A percentile compares a stretch with the other conserved stretches of the same genome.
Conservation (phyloP, 1,140 invertebrate species). For the Dendrolimus kikuchii region DNA sequence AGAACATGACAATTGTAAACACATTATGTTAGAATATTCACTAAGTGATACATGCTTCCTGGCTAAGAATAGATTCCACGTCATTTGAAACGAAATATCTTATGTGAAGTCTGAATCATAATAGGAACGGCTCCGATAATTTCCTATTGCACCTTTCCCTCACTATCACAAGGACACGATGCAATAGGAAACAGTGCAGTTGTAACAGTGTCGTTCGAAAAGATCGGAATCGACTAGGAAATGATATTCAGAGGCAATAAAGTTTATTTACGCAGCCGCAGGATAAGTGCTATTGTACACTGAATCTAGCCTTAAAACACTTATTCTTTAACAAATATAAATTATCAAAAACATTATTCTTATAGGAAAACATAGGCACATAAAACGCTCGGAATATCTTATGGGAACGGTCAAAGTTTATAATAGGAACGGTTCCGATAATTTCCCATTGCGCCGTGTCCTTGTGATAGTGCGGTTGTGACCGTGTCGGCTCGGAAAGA, state of each 20-base stretch:
- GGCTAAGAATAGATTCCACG: too few species aligned
- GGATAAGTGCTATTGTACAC: too few species aligned
- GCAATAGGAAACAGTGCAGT: conserved; percentile 78
- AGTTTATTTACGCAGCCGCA: conserved; percentile 72
- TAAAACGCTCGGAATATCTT: conserved; percentile 90
- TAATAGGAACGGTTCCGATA: conserved; percentile 81
- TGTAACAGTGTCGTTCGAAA: conserved; percentile 79
- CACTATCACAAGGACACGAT: conserved; percentile 61
- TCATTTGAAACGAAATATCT: conserved; percentile 74
- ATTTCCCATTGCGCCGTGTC: conserved; percentile 82
- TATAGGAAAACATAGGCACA: conserved; percentile 85
- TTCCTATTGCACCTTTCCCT: conserved; percentile 80
- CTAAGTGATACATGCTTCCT: too few species aligned
- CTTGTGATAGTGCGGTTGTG: conserved; percentile 89
- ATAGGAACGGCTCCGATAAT: conserved; percentile 83
- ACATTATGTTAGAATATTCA: too few species aligned
- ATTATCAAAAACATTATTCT: conserved; percentile 81
- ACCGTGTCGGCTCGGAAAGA: conserved; percentile 76
- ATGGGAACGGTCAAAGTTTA: conserved; percentile 87
- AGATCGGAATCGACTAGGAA: conserved; percentile 91
- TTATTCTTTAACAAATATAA: conserved; percentile 86
- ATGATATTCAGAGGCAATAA: conserved; percentile 82
- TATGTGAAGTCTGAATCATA: conserved; percentile 87
- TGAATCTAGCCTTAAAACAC: conserved; percentile 4
- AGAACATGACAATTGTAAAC: too few species aligned